Conservation (phyloP, 2,113 vertebrate species). For the Haliaeetus leucogaster region DNA sequence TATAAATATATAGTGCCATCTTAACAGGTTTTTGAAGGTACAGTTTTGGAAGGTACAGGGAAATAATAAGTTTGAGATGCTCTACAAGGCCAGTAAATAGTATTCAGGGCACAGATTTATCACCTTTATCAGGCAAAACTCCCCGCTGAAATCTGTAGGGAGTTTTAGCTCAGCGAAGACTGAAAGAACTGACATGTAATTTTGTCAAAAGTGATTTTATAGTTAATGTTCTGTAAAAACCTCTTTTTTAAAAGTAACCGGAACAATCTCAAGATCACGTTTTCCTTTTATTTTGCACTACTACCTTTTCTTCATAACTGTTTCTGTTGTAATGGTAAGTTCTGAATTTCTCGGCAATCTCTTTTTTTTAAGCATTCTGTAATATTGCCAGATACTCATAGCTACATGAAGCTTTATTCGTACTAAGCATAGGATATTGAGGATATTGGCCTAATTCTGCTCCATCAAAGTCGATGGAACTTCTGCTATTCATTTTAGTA, state of each 20-base stretch:
- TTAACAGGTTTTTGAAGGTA: background rate
- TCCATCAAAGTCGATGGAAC: background rate
- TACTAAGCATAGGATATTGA: background rate
- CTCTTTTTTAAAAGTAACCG: background rate
- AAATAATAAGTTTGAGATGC: background rate
- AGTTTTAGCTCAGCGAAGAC: background rate
- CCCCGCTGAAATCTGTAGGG: background rate
- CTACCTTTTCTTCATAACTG: background rate
- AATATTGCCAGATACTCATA: fast-evolving
- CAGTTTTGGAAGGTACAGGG: background rate
- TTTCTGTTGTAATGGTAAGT: background rate
- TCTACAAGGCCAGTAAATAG: background rate
- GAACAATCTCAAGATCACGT: background rate
- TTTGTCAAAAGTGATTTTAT: slow-evolving; percentile 17
- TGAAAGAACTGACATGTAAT: slow-evolving; percentile 13
- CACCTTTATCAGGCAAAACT: slow-evolving; percentile 8
- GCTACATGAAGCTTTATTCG: background rate
- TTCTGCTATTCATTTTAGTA: background rate
- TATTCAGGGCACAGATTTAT: background rate
- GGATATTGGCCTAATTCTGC: background rate
- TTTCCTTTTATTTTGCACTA: background rate
- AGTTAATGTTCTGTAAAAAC: slow-evolving; percentile 12
- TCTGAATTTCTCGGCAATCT: background rate
- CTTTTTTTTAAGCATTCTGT: background rate
- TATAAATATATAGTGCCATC: background rate